Conservation (phyloP, 1,140 invertebrate species). For the Lithobius niger region DNA sequence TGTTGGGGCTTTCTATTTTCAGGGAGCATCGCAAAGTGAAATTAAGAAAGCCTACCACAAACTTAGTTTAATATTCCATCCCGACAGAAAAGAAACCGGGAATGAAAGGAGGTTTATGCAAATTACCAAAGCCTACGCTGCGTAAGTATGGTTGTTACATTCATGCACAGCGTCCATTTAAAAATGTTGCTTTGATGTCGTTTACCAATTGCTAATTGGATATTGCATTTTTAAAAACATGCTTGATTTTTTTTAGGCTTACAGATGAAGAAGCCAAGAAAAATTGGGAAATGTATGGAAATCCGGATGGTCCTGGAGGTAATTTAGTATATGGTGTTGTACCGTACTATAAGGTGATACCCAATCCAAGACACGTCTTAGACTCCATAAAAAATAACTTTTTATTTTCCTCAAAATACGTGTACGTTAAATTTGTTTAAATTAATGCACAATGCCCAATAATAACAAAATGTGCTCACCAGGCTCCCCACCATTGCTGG, state of each 20-base stretch:
- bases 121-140: conserved; percentile 83
- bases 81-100: conserved; percentile 91
- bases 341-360: too few relatives aligned
- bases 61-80: conserved; percentile 85
- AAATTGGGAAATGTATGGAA: conserved; percentile 99
- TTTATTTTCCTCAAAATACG: too few relatives aligned
- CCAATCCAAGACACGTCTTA: too few relatives aligned
- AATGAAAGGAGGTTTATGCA: conserved; percentile 96
- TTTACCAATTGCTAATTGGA: too few relatives aligned
- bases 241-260: conserved; percentile 12
- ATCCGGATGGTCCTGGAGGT: conserved; percentile 93
- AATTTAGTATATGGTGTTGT: too few relatives aligned
- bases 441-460: too few relatives aligned
- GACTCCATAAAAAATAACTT: too few relatives aligned
- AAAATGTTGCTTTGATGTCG: too few relatives aligned
- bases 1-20: conserved; percentile 25
- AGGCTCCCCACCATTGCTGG: too few relatives aligned
- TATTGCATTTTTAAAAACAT: conserved; percentile 7
- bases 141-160: conserved; percentile 25
- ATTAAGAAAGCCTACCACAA: conserved; percentile 94
- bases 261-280: conserved; percentile 93
- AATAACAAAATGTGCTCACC: too few relatives aligned
- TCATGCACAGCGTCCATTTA: conserved; percentile 8
- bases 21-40: conserved; percentile 68
- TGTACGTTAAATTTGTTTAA: too few relatives aligned